Percentiles rank a stretch among this genome's conserved stretches.
Conservation (phyloP, 2,888 invertebrate genomes). For the Athalia cordata region DNA sequence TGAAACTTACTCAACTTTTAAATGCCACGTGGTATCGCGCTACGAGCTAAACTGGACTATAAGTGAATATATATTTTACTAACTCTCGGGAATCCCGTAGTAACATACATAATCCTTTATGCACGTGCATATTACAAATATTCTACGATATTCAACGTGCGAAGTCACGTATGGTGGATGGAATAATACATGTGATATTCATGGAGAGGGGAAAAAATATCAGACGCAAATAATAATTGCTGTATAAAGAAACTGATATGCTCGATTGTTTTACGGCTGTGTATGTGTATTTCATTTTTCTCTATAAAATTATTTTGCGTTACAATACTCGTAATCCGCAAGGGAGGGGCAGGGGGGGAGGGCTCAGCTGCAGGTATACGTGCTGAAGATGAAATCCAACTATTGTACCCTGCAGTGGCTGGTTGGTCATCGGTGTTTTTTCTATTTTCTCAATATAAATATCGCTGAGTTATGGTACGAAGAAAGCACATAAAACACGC, state of each 20-base stretch:
- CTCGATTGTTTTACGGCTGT: too few species aligned
- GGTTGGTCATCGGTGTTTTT: conserved; percentile 58
- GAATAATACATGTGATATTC: not conserved
- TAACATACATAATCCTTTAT: too few species aligned
- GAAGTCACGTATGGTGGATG: too few species aligned
- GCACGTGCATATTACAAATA: too few species aligned
- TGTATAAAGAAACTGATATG: too few species aligned
- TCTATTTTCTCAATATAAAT: conserved; percentile 68
- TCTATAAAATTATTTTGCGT: too few species aligned
- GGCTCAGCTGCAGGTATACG: conserved; percentile 27
- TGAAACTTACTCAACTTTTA: conserved; percentile 12
- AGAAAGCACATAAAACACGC: conserved; percentile 65
- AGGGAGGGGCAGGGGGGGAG: not conserved
- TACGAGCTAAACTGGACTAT: not conserved
- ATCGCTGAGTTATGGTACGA: conserved; percentile 65
- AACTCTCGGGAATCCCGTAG: not conserved
- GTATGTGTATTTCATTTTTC: too few species aligned
- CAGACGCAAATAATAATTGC: too few species aligned
- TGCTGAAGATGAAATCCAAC: not conserved
- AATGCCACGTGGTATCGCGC: not conserved
- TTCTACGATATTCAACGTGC: too few species aligned
- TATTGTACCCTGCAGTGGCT: not conserved
- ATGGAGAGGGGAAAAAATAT: too few species aligned
- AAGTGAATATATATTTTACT: conserved; percentile 14
- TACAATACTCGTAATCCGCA: too few species aligned